Evolutionary conservation across 2,113 vertebrate genomes (phyloP).

Genomic region (Empidonax traillii): DNA sequence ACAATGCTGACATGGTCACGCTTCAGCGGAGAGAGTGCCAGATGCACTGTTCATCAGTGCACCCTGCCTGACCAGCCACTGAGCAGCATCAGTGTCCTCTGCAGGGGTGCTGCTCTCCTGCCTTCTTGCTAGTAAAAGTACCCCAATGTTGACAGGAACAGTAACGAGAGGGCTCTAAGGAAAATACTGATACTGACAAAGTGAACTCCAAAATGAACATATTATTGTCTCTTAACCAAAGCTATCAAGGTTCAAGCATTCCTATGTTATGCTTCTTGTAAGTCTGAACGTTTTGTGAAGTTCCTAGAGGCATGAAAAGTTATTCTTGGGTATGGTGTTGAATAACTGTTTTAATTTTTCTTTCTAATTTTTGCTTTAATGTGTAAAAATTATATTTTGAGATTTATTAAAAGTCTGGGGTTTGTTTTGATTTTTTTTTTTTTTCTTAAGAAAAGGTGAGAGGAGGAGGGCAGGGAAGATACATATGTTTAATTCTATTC

Average conservation of each 20-base stretch:
- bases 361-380: neutral
- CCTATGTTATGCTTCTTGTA: neutral
- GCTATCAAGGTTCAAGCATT: neutral
- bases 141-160: neutral
- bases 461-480: accelerated
- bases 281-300: neutral
- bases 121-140: neutral
- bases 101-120: constrained; percentile 7
- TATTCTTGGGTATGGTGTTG: neutral
- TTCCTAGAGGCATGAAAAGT: neutral
- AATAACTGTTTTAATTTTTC: neutral
- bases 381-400: neutral
- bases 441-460: accelerated
- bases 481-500: neutral
- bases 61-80: neutral
- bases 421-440: neutral
- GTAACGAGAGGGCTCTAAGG: neutral
- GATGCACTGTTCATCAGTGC: neutral
- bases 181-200: neutral
- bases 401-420: neutral
- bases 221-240: neutral
- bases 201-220: neutral
- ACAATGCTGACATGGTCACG: neutral
- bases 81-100: neutral
- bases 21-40: neutral